Evolutionary conservation across 2,888 invertebrate species (phyloP).

Genomic region (Criorhina ranunculi): DNA sequence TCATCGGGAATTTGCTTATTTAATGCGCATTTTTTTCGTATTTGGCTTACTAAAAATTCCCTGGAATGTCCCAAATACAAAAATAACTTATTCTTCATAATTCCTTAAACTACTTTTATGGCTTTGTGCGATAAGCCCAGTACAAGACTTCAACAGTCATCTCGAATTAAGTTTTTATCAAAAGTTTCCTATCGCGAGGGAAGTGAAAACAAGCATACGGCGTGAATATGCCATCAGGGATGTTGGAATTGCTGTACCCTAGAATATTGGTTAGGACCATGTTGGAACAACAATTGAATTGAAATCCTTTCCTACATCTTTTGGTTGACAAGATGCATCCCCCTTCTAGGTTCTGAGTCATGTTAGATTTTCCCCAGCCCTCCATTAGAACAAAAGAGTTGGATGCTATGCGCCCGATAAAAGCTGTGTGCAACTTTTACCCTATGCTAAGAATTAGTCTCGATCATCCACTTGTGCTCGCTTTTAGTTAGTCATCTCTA

Average conservation of each 20-base stretch:
- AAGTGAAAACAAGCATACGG: background rate
- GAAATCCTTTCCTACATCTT: no score
- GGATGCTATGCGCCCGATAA: background rate
- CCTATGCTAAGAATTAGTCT: background rate
- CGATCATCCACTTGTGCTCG: background rate
- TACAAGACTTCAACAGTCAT: background rate
- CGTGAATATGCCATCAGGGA: background rate
- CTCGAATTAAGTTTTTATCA: slow-evolving; percentile 6
- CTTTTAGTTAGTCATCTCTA: background rate
- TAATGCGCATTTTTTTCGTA: background rate
- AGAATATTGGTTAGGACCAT: background rate
- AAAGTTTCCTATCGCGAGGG: background rate
- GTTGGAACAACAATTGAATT: no score
- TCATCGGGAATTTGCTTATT: background rate
- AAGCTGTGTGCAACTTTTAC: background rate
- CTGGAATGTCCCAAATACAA: background rate
- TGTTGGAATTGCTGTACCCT: background rate
- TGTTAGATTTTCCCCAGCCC: no score
- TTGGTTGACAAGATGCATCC: no score
- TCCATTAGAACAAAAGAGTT: background rate
- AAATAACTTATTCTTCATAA: background rate
- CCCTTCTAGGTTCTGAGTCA: no score
- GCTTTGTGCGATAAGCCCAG: slow-evolving; percentile 10
- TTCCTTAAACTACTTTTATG: background rate
- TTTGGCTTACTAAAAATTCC: background rate